Evolutionary conservation across 2,888 invertebrate species (phyloP).

Genomic region (Alloscopus bannaensis): DNA sequence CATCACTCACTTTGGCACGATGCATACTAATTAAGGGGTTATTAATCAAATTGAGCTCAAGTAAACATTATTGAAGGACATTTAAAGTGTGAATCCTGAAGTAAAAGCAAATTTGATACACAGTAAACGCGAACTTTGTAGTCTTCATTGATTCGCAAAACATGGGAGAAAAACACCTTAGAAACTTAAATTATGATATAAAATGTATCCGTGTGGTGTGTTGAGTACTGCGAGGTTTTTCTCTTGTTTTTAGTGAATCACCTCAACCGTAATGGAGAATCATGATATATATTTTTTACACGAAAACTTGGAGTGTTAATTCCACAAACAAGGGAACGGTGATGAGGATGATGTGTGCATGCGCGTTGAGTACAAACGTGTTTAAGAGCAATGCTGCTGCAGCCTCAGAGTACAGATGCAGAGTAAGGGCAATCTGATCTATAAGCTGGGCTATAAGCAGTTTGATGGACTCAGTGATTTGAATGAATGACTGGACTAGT

Average conservation of each 20-base stretch:
- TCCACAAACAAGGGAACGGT: neutral
- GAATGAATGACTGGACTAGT: conserved; percentile 67
- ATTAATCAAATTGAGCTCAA: neutral
- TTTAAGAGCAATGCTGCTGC: conserved; percentile 28
- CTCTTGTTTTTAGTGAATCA: too few relatives aligned
- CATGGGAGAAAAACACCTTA: too few relatives aligned
- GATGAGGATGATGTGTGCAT: neutral
- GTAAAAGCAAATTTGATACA: too few relatives aligned
- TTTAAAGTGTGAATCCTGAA: too few relatives aligned
- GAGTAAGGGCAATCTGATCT: conserved; percentile 52
- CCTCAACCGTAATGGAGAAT: neutral
- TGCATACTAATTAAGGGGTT: neutral
- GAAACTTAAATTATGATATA: too few relatives aligned
- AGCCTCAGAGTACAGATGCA: conserved; percentile 47
- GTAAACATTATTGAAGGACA: too few relatives aligned
- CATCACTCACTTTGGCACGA: conserved; percentile 48
- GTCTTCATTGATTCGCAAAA: too few relatives aligned
- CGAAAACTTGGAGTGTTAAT: neutral
- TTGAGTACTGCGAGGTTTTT: too few relatives aligned
- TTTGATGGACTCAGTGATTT: conserved; percentile 55
- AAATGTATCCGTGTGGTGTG: too few relatives aligned
- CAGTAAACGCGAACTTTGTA: too few relatives aligned
- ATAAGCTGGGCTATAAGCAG: conserved; percentile 47
- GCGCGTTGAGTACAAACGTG: neutral
- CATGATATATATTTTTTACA: neutral